Percentiles rank a stretch among this genome's conserved stretches.
These are phyloP conservation scores for Agrotis segetum DNA, from an alignment of 2,888 invertebrate species.

Conservation along the genomic window DNA sequence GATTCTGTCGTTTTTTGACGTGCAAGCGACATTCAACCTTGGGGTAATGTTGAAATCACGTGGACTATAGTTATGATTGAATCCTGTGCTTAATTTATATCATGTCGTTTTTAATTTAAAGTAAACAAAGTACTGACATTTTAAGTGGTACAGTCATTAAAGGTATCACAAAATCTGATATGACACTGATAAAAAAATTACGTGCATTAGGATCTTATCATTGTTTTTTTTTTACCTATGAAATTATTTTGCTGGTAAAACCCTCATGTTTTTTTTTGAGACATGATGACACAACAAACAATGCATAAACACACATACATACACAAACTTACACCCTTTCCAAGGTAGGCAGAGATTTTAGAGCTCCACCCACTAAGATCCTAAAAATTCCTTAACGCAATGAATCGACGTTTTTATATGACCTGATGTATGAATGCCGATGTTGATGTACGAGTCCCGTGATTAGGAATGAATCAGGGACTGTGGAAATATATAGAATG, in stretches of 20 bases:
- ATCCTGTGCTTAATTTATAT: neutral
- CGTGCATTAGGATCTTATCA: neutral
- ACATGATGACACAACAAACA: neutral
- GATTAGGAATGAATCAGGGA: too few relatives aligned
- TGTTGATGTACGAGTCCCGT: too few relatives aligned
- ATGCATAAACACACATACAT: too few relatives aligned
- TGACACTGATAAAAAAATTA: constrained; percentile 7
- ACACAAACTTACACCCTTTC: too few relatives aligned
- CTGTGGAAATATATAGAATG: too few relatives aligned
- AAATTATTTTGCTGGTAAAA: constrained; percentile 3
- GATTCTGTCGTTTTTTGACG: neutral
- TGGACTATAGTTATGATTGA: neutral
- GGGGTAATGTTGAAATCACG: neutral
- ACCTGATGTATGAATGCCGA: too few relatives aligned
- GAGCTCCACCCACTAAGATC: too few relatives aligned
- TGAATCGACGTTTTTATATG: too few relatives aligned
- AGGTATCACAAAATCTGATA: neutral
- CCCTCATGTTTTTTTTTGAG: neutral
- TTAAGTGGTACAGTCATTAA: neutral
- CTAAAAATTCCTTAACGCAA: too few relatives aligned
- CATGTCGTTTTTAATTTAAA: neutral
- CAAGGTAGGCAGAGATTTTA: too few relatives aligned
- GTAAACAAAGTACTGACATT: constrained; percentile 1
- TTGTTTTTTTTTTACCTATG: too few relatives aligned
- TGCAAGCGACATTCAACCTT: neutral